Evolutionary conservation across 2,113 vertebrate genomes (phyloP), one percentile per base, ranked within the genome.

Genomic region (Anguilla japonica): DNA sequence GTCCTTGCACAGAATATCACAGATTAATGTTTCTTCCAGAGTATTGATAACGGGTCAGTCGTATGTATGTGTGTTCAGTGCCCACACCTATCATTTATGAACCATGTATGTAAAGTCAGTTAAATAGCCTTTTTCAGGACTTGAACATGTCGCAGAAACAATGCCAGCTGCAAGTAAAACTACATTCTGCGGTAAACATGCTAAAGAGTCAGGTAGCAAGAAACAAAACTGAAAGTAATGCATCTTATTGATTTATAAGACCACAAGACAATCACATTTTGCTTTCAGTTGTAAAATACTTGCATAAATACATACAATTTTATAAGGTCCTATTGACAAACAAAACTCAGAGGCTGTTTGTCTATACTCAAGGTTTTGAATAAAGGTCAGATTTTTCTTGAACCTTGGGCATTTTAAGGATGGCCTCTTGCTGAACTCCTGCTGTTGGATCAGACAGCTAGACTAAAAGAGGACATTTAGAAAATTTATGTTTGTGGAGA

Each of bases 1-100:
- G n/a, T n/a, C n/a, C n/a, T n/a, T n/a, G n/a, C n/a, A n/a, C n/a
- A n/a, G n/a, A n/a, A n/a, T n/a, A n/a, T n/a, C n/a, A n/a, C n/a
- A n/a, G n/a, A n/a, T n/a, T n/a, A n/a, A n/a, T n/a, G n/a, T n/a
- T n/a, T n/a, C n/a, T n/a, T n/a, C n/a, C n/a, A n/a, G 94, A 92
- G 91, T 89, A 88, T 89, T 92, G 92, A 93, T 94, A 92, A 93
- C 89, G 92, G 91, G 89, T 89, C 87, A 91, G 91, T 93, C 91
- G 92, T 87, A 89, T 84, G 84, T 89, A 91, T 91, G 92, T 92
- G 89, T 90, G 79, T 85, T 91, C 89, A 90, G 86, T 89, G 85
- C 87, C 89, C 87, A 57, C 89, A 89, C 90, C 91, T 89, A 88
- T 89, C 90, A 87, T 89, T 91, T 87, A 92, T 92, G 56, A 90